phyloP scores from a whole-genome alignment of 2,888 invertebrate species.

The Sinhomidia bicolor region DNA sequence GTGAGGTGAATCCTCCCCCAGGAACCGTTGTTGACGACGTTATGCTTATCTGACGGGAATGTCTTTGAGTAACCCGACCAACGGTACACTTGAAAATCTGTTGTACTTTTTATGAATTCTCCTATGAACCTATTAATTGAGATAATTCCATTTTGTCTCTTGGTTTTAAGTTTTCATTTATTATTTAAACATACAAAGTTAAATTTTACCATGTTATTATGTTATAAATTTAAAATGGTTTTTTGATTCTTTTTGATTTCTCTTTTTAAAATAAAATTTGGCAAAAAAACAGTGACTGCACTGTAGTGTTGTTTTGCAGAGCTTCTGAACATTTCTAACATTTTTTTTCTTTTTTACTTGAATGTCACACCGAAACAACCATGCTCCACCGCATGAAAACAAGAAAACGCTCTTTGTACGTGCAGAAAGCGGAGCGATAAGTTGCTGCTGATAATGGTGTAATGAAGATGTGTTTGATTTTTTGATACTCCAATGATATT shows the following conservation, averaged over 20 bases:
- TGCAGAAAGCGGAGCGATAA: not conserved
- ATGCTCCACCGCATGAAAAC: not conserved
- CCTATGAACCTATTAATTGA: no score
- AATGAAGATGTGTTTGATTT: not conserved
- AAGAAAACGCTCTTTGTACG: not conserved
- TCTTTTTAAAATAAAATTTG: not conserved
- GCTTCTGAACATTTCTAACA: not conserved
- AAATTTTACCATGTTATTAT: no score
- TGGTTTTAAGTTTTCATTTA: no score
- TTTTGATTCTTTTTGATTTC: not conserved
- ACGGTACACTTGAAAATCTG: not conserved
- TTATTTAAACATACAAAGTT: no score
- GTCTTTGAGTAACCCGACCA: not conserved
- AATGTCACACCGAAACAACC: not conserved
- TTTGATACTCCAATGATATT: not conserved
- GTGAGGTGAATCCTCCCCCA: constrained; percentile 86
- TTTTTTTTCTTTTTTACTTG: not conserved
- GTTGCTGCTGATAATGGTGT: not conserved
- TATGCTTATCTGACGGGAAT: constrained; percentile 83
- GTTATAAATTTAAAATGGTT: no score
- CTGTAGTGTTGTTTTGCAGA: not conserved
- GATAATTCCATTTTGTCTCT: no score
- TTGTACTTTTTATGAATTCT: not conserved
- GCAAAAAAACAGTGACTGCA: no score
- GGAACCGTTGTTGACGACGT: constrained; percentile 96